Conservation (phyloP, 2,113 vertebrate species). For the Regulus satrapa region DNA sequence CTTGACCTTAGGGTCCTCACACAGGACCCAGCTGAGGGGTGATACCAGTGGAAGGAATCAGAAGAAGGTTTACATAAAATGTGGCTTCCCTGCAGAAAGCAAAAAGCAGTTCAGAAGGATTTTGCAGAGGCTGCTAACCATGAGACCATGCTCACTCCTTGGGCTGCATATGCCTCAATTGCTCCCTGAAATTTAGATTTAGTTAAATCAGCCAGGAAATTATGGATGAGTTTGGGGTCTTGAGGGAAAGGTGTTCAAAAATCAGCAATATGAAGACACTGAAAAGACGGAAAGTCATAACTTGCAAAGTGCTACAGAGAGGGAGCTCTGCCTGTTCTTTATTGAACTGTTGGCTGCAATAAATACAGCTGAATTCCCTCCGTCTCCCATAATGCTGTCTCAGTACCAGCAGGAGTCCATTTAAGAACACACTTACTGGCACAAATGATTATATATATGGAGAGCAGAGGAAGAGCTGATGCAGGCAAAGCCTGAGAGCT, state of each 20-base stretch:
- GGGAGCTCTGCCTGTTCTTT: conserved; percentile 9
- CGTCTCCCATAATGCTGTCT: conserved; percentile 1
- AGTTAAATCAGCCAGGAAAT: conserved; percentile 13
- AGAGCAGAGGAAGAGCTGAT: neutral
- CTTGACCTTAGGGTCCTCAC: neutral
- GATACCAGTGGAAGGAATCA: neutral
- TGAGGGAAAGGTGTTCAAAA: neutral
- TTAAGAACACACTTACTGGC: conserved; percentile 12
- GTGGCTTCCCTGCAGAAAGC: neutral
- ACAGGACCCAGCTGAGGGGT: neutral
- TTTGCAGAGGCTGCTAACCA: neutral
- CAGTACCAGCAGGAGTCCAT: conserved; percentile 37
- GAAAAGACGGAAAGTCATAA: neutral
- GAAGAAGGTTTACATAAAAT: neutral
- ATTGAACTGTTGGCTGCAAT: conserved; percentile 40
- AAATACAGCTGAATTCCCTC: conserved; percentile 31
- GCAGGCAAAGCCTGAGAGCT: neutral
- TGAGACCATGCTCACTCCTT: neutral
- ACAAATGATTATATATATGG: conserved; percentile 6
- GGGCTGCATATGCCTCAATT: neutral
- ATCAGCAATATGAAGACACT: neutral
- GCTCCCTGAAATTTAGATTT: neutral
- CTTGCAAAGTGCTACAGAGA: neutral
- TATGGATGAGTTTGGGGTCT: neutral
- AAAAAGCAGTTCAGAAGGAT: neutral